Evolutionary conservation across 2,113 vertebrate species (phyloP).

Genomic region (Rhegmatorhina hoffmannsi): DNA sequence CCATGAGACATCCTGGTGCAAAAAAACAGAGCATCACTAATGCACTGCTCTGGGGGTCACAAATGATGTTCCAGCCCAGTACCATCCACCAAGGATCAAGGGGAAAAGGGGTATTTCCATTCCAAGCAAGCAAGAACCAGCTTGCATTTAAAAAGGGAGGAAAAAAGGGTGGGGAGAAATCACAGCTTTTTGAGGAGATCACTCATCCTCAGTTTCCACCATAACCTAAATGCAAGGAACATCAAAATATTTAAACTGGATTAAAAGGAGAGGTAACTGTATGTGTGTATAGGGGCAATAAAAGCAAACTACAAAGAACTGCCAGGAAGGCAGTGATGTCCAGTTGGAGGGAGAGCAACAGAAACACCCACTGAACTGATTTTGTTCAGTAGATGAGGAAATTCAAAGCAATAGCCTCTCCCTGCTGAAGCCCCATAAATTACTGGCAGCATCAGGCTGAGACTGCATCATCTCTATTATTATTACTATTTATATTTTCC

Average conservation of each 20-base stretch:
- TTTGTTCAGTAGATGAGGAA: background rate
- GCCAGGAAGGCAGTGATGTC: background rate
- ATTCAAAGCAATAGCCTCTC: background rate
- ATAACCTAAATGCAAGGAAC: background rate
- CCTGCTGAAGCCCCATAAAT: background rate
- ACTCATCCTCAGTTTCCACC: background rate
- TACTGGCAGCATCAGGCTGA: background rate
- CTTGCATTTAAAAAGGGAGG: constrained; percentile 5
- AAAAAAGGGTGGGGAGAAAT: background rate
- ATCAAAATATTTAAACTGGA: background rate
- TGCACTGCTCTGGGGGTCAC: background rate
- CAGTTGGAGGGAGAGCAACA: background rate
- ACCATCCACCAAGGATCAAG: background rate
- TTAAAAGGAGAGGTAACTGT: background rate
- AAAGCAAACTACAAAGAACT: background rate
- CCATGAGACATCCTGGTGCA: background rate
- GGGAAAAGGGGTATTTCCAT: background rate
- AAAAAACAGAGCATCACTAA: background rate
- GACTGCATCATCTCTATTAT: background rate
- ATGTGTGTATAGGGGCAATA: background rate
- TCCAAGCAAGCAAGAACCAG: constrained; percentile 31
- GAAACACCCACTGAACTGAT: background rate
- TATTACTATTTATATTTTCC: background rate
- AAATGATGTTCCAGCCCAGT: background rate
- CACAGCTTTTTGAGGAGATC: constrained; percentile 5